Evolutionary conservation across 2,888 invertebrate genomes (phyloP).

Genomic region (Dicycla oo): DNA sequence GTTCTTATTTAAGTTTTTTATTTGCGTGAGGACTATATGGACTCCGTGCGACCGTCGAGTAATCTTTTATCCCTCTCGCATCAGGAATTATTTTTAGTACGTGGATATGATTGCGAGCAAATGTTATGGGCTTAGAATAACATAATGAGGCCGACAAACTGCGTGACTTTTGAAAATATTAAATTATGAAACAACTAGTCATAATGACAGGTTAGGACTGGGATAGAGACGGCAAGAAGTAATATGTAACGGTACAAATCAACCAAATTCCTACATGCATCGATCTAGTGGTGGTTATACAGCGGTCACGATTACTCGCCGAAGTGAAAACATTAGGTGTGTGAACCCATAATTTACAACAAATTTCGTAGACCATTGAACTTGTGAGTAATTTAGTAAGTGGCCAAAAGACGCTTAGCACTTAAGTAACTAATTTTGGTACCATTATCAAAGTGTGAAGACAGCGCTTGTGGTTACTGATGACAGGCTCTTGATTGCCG

Average conservation of each 20-base stretch:
- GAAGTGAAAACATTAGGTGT: conserved; percentile 87
- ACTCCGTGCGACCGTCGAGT: conserved; percentile 57
- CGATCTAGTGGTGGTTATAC: conserved; percentile 82
- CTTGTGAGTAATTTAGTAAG: conserved; percentile 85
- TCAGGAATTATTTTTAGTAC: conserved; percentile 66
- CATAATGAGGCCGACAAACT: conserved; percentile 67
- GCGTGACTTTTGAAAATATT: conserved; percentile 74
- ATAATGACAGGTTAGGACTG: conserved; percentile 77
- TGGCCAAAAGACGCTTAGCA: conserved; percentile 79
- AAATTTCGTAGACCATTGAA: conserved; percentile 87
- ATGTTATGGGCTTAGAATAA: conserved; percentile 67
- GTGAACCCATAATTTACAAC: conserved; percentile 88
- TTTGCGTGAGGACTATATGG: conserved; percentile 68
- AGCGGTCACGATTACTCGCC: conserved; percentile 84
- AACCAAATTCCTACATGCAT: conserved; percentile 84
- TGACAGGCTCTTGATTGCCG: conserved; percentile 69
- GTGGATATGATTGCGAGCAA: conserved; percentile 68
- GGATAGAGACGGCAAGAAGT: conserved; percentile 74
- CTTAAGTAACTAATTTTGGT: conserved; percentile 80
- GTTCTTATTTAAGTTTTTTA: conserved; percentile 65
- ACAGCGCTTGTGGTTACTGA: conserved; percentile 81
- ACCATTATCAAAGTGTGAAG: conserved; percentile 78
- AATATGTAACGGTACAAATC: conserved; percentile 81
- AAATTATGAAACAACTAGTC: conserved; percentile 73
- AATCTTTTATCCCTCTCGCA: conserved; percentile 61